These are phyloP conservation scores for Callospermophilus lateralis DNA, from an alignment of 2,113 vertebrate genomes.

Conservation along the genomic window DNA sequence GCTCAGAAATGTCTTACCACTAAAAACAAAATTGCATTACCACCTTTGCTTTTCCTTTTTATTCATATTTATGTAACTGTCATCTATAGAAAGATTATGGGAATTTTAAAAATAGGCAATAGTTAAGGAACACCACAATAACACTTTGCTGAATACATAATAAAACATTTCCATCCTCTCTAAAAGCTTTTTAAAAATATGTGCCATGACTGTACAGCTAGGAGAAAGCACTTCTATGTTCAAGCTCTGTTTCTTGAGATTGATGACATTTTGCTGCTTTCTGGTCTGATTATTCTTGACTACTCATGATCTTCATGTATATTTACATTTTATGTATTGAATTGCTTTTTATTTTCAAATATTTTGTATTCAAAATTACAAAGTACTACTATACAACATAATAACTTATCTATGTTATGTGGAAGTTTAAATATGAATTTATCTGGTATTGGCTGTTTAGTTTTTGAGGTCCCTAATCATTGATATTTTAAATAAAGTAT, in stretches of 20 bases:
- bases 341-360: not conserved
- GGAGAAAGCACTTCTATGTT: not conserved
- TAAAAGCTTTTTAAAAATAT: constrained; percentile 45
- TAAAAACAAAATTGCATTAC: constrained; percentile 32
- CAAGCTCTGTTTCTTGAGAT: not conserved
- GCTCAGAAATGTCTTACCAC: not conserved
- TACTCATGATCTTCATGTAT: not conserved
- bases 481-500: not conserved
- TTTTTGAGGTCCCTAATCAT: not conserved
- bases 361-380: not conserved
- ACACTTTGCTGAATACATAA: constrained; percentile 46
- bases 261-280: not conserved
- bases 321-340: not conserved
- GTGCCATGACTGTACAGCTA: not conserved
- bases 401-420: not conserved
- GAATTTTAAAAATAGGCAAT: constrained; percentile 32
- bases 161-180: constrained; percentile 22
- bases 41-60: not conserved
- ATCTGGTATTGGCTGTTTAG: not conserved
- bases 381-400: not conserved
- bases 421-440: constrained; percentile 23
- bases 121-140: constrained; percentile 34
- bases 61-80: constrained; percentile 45
- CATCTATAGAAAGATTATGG: constrained; percentile 7
- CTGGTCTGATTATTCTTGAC: not conserved